Conservation (phyloP, 2,888 invertebrate genomes). For the Eugnorisma glareosa region DNA sequence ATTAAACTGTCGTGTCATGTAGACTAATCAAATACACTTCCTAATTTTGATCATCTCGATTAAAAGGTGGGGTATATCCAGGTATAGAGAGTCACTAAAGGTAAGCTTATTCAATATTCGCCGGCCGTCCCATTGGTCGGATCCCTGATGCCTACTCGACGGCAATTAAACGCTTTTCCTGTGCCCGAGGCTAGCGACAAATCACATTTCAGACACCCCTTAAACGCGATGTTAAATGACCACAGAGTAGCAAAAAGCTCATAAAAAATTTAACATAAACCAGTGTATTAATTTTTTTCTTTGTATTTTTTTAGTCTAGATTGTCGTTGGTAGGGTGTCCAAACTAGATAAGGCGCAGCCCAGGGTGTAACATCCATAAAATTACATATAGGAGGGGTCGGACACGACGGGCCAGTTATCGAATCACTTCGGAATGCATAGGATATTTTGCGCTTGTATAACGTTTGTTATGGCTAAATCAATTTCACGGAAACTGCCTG, state of each 20-base stretch:
- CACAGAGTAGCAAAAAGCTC: conserved; percentile 43
- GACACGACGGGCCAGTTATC: conserved; percentile 79
- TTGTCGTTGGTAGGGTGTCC: conserved; percentile 68
- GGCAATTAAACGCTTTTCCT: conserved; percentile 86
- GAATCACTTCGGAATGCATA: conserved; percentile 85
- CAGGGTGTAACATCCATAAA: conserved; percentile 80
- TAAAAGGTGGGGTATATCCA: conserved; percentile 49
- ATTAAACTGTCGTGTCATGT: conserved; percentile 17
- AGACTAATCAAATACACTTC: conserved; percentile 48
- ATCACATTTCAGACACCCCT: conserved; percentile 82
- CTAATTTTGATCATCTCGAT: conserved; percentile 39
- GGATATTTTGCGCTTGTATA: conserved; percentile 81
- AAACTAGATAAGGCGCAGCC: conserved; percentile 75
- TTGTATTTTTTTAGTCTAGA: conserved; percentile 36
- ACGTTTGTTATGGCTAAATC: conserved; percentile 70
- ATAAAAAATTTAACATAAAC: not conserved
- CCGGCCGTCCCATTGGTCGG: conserved; percentile 85
- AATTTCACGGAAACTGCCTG: conserved; percentile 71
- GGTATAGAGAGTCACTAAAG: conserved; percentile 46
- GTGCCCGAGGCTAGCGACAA: conserved; percentile 83
- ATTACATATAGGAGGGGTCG: conserved; percentile 76
- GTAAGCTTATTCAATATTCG: conserved; percentile 76
- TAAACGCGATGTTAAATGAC: conserved; percentile 30
- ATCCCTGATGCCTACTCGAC: conserved; percentile 83
- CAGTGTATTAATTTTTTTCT: conserved; percentile 26